Percentiles rank a stretch among this genome's conserved stretches.
phyloP scores from a whole-genome alignment of 2,113 vertebrate genomes.

The Halcyon malimbica region DNA sequence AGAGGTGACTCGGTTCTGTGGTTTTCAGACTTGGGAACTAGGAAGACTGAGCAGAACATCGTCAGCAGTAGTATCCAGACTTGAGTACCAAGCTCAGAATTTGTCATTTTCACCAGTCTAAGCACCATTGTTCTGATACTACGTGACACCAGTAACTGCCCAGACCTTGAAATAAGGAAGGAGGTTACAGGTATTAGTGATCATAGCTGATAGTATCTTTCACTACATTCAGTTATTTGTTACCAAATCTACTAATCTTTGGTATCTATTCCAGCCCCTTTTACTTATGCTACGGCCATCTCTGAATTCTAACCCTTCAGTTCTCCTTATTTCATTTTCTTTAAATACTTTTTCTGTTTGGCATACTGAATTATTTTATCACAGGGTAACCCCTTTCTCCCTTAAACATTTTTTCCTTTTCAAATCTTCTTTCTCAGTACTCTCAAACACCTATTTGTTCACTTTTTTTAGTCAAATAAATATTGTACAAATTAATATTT shows the following conservation, averaged over 20 bases:
- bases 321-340: not conserved
- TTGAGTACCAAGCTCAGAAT: not conserved
- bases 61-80: not conserved
- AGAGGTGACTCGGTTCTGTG: not conserved
- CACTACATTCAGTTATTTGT: not conserved
- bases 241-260: not conserved
- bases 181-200: not conserved
- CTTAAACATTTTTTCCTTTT: not conserved
- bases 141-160: not conserved
- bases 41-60: not conserved
- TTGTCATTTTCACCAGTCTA: not conserved
- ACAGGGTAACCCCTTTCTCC: not conserved
- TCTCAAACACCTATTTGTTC: not conserved
- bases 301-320: not conserved
- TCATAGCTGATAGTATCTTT: not conserved
- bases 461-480: not conserved
- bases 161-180: not conserved
- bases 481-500: not conserved
- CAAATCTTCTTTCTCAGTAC: not conserved
- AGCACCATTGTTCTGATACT: not conserved
- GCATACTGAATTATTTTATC: not conserved
- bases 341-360: not conserved
- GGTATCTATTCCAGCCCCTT: not conserved
- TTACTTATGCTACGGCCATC: not conserved
- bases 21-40: not conserved